These are phyloP conservation scores for Orestias chungarensis DNA, from an alignment of 2,797 vertebrate genomes.

Conservation along the genomic window DNA sequence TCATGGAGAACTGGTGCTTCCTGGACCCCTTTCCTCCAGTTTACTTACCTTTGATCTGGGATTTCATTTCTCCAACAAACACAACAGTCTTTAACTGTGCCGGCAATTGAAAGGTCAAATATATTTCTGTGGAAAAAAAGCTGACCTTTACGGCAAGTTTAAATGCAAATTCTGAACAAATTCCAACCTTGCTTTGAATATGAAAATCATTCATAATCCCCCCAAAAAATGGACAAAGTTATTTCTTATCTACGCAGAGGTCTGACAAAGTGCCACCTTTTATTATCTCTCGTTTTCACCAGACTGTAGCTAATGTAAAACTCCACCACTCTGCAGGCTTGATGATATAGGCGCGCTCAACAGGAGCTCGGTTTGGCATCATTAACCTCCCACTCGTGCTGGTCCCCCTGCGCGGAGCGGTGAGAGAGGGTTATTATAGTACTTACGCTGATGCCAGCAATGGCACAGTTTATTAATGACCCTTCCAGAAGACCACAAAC, in stretches of 20 bases:
- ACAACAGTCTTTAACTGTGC: not conserved
- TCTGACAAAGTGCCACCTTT: fast-evolving
- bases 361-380: not conserved
- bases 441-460: constrained; percentile 9
- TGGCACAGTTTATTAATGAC: constrained; percentile 4
- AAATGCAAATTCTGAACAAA: not conserved
- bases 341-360: constrained; percentile 4
- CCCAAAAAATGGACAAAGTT: constrained; percentile 8
- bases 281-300: not conserved
- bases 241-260: not conserved
- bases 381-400: constrained; percentile 4
- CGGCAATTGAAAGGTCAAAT: not conserved
- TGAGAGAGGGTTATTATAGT: constrained; percentile 3
- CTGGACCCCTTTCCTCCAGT: no score
- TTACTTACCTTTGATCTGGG: not conserved
- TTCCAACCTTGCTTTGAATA: constrained; percentile 1
- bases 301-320: not conserved
- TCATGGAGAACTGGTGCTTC: no score
- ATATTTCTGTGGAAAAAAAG: not conserved
- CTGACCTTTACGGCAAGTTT: not conserved
- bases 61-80: not conserved
- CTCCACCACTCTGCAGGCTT: not conserved
- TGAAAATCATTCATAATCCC: not conserved
- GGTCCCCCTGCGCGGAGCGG: not conserved
- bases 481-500: not conserved